Conservation (phyloP, 2,797 vertebrate genomes). For the Philypnodon macrostomus region DNA sequence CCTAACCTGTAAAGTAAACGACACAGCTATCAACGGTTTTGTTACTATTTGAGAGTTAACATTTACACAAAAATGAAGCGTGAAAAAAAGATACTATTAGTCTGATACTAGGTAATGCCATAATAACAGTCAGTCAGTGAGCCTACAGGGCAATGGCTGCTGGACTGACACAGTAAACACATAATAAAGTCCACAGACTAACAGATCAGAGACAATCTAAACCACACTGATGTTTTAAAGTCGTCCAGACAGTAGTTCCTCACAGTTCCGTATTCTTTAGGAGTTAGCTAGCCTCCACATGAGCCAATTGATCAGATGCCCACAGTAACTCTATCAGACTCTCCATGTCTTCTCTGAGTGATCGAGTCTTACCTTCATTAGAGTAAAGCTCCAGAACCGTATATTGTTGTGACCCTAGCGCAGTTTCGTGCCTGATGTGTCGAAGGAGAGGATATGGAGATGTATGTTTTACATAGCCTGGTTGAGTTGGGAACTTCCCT, state of each 20-base stretch:
- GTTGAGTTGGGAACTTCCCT: slow-evolving; percentile 84
- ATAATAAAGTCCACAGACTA: background rate
- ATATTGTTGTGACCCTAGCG: slow-evolving; percentile 59
- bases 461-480: slow-evolving; percentile 75
- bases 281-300: slow-evolving; percentile 5
- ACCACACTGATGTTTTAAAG: slow-evolving; percentile 6
- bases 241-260: slow-evolving; percentile 16
- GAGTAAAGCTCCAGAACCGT: slow-evolving; percentile 52
- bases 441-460: slow-evolving; percentile 72
- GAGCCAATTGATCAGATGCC: slow-evolving; percentile 52
- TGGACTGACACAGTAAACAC: slow-evolving; percentile 9
- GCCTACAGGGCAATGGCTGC: background rate
- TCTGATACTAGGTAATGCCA: no score
- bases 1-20: no score
- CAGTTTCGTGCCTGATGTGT: slow-evolving; percentile 49
- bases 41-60: no score
- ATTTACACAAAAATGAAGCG: no score
- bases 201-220: background rate
- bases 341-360: slow-evolving; percentile 1
- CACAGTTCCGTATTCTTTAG: slow-evolving; percentile 57
- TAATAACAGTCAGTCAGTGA: slow-evolving; percentile 22
- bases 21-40: no score
- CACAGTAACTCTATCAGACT: slow-evolving; percentile 16
- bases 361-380: slow-evolving; percentile 73
- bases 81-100: no score